Evolutionary conservation across 35 echinoderm and acorn worm genomes (phyloP), one percentile per base, ranked within the genome.

Genomic region (Lytechinus variegatus): DNA sequence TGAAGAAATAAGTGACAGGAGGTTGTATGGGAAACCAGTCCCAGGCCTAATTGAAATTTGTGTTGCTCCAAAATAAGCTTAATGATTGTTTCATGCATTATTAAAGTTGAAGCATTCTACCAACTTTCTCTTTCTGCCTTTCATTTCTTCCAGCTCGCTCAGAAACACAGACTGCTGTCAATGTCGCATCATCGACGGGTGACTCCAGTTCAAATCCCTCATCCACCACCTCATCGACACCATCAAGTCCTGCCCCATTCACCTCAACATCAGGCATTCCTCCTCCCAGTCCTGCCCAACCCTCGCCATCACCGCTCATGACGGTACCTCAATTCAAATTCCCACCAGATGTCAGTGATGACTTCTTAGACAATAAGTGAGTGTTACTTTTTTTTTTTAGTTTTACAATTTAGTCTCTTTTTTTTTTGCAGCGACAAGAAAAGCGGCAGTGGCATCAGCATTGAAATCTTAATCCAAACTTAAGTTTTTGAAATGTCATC

Each of bases 161-260:
- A 24, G 66, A 79, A 7, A 14, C 66, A 79, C 66, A 16, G 2
- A 24, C 66, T 4, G 66, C n/a, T 79, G 66, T 79, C 66, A 79
- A 79, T 28, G 94, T 95, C n/a, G 95, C 98, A 12, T 99, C 97
- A 92, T 95, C 96, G 19, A 97, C 94, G 27, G 97, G 97, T 3
- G 98, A 99, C 57, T 98, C 97, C 1, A 98, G 97, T 92, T 99
- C 98, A 33, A 99, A 99, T 89, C 98, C 98, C 33, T 99, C 98
- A 27, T 98, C 98, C 55, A 99, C 98, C 21, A 97, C 97, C 14
- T 99, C 98, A 57, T 99, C 97, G 4, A 98, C 97, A 3, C 97
- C 98, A 2, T 99, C 98, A 61, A 99, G 98, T 94, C 98, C 98
- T 27, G 97, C 94, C 33, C 97, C 97, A 28, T 96, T 96, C 90